Evolutionary conservation across 1,140 invertebrate species (phyloP), one percentile per base, ranked within the genome.

Genomic region (Dendrolimus kikuchii): DNA sequence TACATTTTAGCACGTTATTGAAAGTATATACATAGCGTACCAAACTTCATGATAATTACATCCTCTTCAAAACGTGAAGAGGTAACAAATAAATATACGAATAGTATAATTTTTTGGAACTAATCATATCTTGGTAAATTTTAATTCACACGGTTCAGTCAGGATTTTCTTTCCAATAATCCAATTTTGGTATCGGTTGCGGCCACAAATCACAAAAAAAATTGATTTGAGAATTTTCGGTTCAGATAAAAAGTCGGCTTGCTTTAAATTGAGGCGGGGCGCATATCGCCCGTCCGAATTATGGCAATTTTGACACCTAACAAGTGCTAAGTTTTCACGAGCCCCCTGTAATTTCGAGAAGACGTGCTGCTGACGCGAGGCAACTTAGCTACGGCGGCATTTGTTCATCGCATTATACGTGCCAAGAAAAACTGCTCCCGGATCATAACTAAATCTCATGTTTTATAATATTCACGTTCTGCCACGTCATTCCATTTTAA

Each of bases 221-320:
- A 66, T 77, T 69, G 74, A 75, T 51, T 79, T 68, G 59, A 74
- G 72, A 74, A 68, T 76, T 74, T 76, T 77, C 59, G 64, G 64
- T 62, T 59, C 57, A 58, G 64, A 71, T 74, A 82, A 84, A 86
- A 84, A 82, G 80, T 71, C 77, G 80, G 76, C 72, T 76, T 69
- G 67, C 61, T 79, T 79, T 73, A 76, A 67, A 58, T 53, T 62
- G 62, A 71, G 79, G 80, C 79, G 80, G 74, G 80, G 71, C 71
- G 65, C 64, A 71, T 64, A 68, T 52, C 68, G 65, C 64, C 67
- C 68, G 68, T 74, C 69, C 55, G 76, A 84, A 86, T 86, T 82
- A 83, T 75, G 82, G 82, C 82, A 86, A 86, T 86, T 84, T 86
- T 86, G 68, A 86, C 82, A 86, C 82, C 82, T 86, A 70, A 77